Base-by-base conservation (phyloP, 1,140 invertebrate genomes). In the Aphaenogaster floridana region DNA sequence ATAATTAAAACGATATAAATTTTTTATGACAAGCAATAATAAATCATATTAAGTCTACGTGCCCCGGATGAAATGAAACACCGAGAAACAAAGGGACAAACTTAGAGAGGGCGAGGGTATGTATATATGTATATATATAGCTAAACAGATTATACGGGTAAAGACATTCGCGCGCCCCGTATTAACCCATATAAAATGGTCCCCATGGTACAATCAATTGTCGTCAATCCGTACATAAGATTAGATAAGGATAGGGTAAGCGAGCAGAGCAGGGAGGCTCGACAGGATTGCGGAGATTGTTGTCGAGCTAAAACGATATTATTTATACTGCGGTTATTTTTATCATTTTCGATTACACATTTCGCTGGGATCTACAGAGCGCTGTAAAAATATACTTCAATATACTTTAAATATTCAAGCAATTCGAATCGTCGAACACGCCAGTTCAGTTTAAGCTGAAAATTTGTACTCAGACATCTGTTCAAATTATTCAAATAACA, bases 131-230 rank as follows among this genome's bases (percentile, higher is more conserved):
- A 45, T 63, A 63, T 61, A 17, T 71, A 45, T 42, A 71, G 66
- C 39, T 71, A 71, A 81, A 81, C 66, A 57, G 64, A 81, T 81
- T 71, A 28, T 28, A 81, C 39, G 34, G 42, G n/a, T 80, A 68
- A 68, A 52, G 61, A 80, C 77, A 77, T 61, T 21, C 74, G 39
- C 66, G 21, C 39, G 50, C 15, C 21, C 66, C 15, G 42, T 71
- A 81, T 81, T 81, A 81, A 57, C 52, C 52, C 21, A 21, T 59
- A 81, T 81, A 81, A 81, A 81, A 81, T 45, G 64, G 36, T 81
- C 79, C 79, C 79, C 15, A 57, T 39, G 52, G 79, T 45, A 28
- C 48, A 71, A 81, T 81, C 66, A 81, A 59, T 81, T 81, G 54
- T 71, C 52, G 66, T 81, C 79, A 81, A 81, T 81, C 36, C 66